These are phyloP conservation scores for Bombus breviceps DNA, from an alignment of 1,140 invertebrate species.

Conservation along the genomic window DNA sequence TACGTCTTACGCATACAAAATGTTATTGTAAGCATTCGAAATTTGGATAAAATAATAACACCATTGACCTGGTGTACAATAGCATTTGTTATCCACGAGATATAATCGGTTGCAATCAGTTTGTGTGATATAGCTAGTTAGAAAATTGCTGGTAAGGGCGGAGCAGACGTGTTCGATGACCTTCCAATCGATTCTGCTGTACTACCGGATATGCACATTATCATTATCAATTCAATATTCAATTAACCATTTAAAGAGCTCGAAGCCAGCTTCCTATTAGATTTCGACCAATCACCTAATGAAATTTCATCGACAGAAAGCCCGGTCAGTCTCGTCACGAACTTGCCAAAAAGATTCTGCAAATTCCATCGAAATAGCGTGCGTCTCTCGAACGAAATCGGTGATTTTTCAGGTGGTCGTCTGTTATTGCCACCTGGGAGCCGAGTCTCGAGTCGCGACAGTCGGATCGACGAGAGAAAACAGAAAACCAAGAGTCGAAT, in stretches of 20 bases:
- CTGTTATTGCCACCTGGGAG: conserved; percentile 21
- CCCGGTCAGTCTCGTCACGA: background rate
- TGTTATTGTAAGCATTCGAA: background rate
- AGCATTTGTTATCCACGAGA: no score
- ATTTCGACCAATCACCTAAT: background rate
- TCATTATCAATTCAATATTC: background rate
- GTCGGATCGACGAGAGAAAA: conserved; percentile 45
- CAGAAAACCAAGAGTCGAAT: conserved; percentile 39
- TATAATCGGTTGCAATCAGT: background rate
- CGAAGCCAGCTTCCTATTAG: background rate
- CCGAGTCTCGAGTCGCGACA: background rate
- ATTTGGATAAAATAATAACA: no score
- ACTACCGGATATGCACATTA: background rate
- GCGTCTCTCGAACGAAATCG: background rate
- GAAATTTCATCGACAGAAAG: background rate
- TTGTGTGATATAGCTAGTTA: background rate
- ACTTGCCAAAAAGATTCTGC: background rate
- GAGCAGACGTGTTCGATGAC: background rate
- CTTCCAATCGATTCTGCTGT: background rate
- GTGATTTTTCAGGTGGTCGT: background rate
- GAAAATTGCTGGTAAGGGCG: background rate
- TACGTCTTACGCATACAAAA: background rate
- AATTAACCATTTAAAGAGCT: background rate
- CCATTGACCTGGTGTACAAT: background rate
- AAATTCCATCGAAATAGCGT: background rate